Evolutionary conservation across 2,113 vertebrate species (phyloP).

Genomic region (Alethe castanea): DNA sequence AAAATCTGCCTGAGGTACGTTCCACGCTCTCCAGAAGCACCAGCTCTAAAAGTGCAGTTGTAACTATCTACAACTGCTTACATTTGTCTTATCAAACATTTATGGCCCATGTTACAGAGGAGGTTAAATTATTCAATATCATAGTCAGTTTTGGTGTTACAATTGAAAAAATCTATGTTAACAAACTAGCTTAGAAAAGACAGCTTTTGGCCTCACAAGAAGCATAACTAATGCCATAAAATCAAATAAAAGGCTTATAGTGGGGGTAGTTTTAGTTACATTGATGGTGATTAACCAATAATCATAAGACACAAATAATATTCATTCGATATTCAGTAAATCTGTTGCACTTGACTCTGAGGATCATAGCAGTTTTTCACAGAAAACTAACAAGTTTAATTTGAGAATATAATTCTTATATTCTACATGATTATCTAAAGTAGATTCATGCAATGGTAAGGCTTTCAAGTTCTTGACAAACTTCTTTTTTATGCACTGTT

Average conservation of each 20-base stretch:
- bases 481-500: neutral
- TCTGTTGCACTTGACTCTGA: neutral
- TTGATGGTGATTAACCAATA: neutral
- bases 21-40: neutral
- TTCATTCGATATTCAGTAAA: neutral
- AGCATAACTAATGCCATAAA: neutral
- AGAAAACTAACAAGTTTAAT: neutral
- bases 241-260: neutral
- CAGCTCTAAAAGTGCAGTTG: neutral
- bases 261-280: neutral
- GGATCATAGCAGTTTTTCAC: neutral
- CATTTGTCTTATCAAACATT: neutral
- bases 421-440: neutral
- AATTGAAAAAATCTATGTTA: neutral
- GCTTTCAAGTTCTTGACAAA: neutral
- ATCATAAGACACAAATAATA: neutral
- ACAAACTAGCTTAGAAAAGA: neutral
- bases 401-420: neutral
- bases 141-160: neutral
- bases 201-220: neutral
- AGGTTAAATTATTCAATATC: neutral
- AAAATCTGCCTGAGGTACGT: neutral
- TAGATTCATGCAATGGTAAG: neutral
- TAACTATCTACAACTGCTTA: neutral
- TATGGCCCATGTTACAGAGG: neutral